These are phyloP conservation scores for Volucella bombylans DNA, from an alignment of 2,888 invertebrate genomes.

Conservation along the genomic window DNA sequence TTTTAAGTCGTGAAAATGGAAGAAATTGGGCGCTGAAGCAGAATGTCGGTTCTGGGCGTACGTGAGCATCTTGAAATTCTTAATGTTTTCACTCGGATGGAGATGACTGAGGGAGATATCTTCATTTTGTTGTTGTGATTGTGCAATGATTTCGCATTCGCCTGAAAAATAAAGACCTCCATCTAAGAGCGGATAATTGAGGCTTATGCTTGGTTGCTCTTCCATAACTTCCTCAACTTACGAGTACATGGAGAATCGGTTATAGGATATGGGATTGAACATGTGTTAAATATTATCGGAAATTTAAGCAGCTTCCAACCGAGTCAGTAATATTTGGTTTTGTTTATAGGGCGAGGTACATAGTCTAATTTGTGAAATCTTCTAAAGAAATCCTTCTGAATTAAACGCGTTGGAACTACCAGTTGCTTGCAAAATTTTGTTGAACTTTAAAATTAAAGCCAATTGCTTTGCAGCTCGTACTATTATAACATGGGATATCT, in stretches of 20 bases:
- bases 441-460: too few relatives aligned
- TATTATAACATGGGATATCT: too few relatives aligned
- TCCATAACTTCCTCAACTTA: constrained; percentile 7
- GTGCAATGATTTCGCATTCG: neutral
- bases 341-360: too few relatives aligned
- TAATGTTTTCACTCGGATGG: constrained; percentile 44
- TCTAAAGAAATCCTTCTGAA: too few relatives aligned
- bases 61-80: constrained; percentile 47
- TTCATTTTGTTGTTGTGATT: neutral
- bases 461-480: too few relatives aligned
- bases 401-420: too few relatives aligned
- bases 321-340: too few relatives aligned
- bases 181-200: constrained; percentile 16
- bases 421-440: too few relatives aligned
- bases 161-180: constrained; percentile 4
- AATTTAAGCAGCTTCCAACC: too few relatives aligned
- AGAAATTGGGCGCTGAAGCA: constrained; percentile 15
- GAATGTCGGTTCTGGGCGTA: neutral
- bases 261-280: constrained; percentile 15
- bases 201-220: constrained; percentile 18
- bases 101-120: constrained; percentile 5
- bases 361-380: too few relatives aligned
- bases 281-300: neutral
- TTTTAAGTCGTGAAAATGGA: constrained; percentile 19
- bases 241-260: neutral